Base-by-base conservation (phyloP, 2,113 vertebrate genomes). In the Falco punctatus region DNA sequence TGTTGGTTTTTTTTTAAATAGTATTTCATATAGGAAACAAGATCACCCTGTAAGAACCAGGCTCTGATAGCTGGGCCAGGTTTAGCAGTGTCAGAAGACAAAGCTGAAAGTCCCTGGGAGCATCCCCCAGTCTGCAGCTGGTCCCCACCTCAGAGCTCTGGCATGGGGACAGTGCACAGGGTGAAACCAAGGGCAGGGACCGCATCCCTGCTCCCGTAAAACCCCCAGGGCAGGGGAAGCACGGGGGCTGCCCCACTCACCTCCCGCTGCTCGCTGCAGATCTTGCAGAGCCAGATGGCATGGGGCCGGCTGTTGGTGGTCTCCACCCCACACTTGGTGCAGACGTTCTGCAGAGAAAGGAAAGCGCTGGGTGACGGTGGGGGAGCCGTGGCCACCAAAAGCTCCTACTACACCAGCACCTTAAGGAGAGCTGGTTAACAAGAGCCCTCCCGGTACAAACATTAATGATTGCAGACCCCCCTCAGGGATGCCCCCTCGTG, bases 181-280 rank as follows among this genome's bases (percentile, higher is more conserved):
- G 33, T 9, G 55, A 57, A 38, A 32, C 23, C 59, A 27, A 64
- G 33, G 44, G 55, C 22, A 33, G 33, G 54, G 32, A 21, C 16
- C 1, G 0, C 1, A 4, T 33, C 32, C 73, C 52, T 5, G 1
- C 26, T 15, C 32, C 0, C 0, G 30, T 38, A 46, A 46, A n/a
- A 3, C 5, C 11, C 7, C 6, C 1, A 1, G 42, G 58, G 44
- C 66, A n/a, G 71, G 65, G 6, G 38, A 12, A 17, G 35, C 6
- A 1, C 13, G 33, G 1, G 7, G 61, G 33, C 7, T 12, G 33
- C 20, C 26, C 2, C 2, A 8, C 79, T 98, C 92, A 99, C 99
- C 99, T 99, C 99, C 81, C 99, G 97, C 87, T 99, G 99, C 91
- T 99, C 99, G 2, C 98, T 98, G 98, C 99, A 99, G 97, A 99